Evolutionary conservation across 2,113 vertebrate species (phyloP).

Genomic region (Brienomyrus brachyistius): DNA sequence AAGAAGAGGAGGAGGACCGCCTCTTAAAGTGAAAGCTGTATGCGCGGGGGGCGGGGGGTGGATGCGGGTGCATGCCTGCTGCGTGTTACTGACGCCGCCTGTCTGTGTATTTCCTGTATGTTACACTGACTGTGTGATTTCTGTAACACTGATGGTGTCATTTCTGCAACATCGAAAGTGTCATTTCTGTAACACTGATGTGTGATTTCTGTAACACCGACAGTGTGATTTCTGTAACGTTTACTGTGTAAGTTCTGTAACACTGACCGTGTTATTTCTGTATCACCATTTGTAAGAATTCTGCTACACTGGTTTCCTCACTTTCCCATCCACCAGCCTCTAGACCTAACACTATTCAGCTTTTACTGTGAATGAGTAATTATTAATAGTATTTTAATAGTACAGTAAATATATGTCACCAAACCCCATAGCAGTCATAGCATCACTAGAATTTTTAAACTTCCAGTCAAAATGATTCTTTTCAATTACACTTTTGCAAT

Average conservation of each 20-base stretch:
- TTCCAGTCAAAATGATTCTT: not conserved
- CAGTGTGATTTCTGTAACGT: not conserved
- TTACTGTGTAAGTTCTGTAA: not conserved
- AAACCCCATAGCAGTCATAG: not conserved
- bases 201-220: not conserved
- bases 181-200: not conserved
- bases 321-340: not conserved
- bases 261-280: not conserved
- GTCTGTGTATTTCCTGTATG: not conserved
- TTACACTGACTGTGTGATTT: not conserved
- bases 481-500: not conserved
- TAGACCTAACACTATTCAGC: not conserved
- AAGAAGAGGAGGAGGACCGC: conserved; percentile 5
- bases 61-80: not conserved
- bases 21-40: not conserved
- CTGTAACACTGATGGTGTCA: too few relatives aligned
- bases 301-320: not conserved
- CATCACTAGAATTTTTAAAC: not conserved
- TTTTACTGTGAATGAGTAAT: not conserved
- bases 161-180: too few relatives aligned
- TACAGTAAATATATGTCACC: not conserved
- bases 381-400: not conserved
- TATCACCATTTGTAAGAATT: not conserved
- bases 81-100: not conserved
- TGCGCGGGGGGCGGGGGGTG: not conserved